Base-by-base conservation (phyloP, 1,140 invertebrate species). In the Temnothorax longispinosus region DNA sequence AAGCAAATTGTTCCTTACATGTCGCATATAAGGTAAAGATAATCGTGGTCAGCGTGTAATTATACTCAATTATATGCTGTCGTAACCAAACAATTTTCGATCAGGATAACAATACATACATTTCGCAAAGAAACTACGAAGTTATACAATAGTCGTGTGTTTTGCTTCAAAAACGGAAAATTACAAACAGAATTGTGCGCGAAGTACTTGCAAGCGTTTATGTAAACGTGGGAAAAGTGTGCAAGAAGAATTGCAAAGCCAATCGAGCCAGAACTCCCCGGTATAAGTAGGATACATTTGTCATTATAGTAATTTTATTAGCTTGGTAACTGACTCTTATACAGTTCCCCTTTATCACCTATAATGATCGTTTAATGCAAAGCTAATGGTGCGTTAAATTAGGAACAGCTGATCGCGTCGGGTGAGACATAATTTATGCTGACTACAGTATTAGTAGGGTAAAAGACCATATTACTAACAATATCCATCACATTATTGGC, bases 251-350 rank as follows among this genome's bases (percentile, higher is more conserved):
- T 41, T 18, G 56, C 27, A 15, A 65, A 27, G 4, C 56, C 38
- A 2, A 41, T 44, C 35, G 27, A 80, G 2, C 7, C 3, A 6
- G n/a, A 10, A 52, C 47, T 80, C 2, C 0, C 7, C 10, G 21
- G 44, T 13, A 3, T 80, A 65, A 80, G 5, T 21, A 69, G 35
- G 41, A 35, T 44, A 62, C 41, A 77, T 64, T 47, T 44, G 5
- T 27, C 11, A 27, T 62, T 62, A 77, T 77, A 56, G 11, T 72
- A 74, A 82, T 47, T 60, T 60, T 82, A 82, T 71, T 74, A 82
- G 11, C 38, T 82, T 50, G 41, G 3, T 47, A 44, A 74, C 10
- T 35, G 54, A 74, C 8, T 41, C 15, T 2, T 38, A 1, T 81
- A 11, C 27, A 74, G 18, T 47, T 84, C 41, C 38, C 54, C 54